Evolutionary conservation across 2,888 invertebrate species (phyloP).

Genomic region (Horisme vitalbata): DNA sequence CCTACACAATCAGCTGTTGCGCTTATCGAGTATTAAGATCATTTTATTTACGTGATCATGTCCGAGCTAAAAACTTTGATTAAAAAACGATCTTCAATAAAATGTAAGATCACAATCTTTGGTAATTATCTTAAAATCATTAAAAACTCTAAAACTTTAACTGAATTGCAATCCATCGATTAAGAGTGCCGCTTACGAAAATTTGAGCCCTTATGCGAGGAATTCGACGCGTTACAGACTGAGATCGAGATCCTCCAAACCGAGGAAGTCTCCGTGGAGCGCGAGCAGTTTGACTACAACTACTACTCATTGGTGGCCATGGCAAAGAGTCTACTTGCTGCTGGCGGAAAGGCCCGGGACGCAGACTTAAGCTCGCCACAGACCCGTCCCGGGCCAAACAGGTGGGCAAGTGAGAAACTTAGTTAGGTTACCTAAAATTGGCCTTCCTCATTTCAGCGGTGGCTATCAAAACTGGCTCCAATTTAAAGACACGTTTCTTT

Average conservation of each 20-base stretch:
- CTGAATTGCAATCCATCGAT: conserved; percentile 1
- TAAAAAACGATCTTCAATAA: conserved; percentile 6
- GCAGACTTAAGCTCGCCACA: neutral
- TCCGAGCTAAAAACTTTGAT: neutral
- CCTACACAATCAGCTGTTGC: no score
- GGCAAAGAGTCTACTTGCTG: no score
- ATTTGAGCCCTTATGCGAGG: conserved; percentile 7
- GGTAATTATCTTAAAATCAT: conserved; percentile 1
- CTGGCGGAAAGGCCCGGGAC: neutral
- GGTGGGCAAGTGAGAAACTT: neutral
- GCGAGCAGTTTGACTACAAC: no score
- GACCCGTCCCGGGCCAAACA: neutral
- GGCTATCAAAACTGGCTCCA: neutral
- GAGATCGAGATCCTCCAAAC: neutral
- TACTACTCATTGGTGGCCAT: no score
- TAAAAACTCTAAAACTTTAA: neutral
- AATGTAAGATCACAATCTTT: conserved; percentile 9
- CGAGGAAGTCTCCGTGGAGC: no score
- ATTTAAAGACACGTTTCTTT: neutral
- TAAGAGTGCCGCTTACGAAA: conserved; percentile 4
- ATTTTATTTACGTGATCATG: no score
- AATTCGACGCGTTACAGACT: conserved; percentile 8
- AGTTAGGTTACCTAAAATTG: neutral
- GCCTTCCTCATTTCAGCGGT: neutral
- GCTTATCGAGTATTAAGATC: no score